Evolutionary conservation across 2,888 invertebrate species (phyloP).

Genomic region (Troglohyphantes excavatus): DNA sequence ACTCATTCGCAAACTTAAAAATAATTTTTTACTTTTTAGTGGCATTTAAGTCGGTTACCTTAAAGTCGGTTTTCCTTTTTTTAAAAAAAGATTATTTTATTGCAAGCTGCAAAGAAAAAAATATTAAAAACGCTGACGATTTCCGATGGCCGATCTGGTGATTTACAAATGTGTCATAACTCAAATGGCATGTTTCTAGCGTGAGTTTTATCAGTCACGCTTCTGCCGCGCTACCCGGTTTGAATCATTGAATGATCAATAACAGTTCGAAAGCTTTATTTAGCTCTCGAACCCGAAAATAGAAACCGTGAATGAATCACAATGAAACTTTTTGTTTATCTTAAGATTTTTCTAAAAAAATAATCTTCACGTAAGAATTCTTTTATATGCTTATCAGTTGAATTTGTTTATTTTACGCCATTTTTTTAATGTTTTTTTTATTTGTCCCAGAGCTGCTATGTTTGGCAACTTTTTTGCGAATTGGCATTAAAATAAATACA

Average conservation of each 20-base stretch:
- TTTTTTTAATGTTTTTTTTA: background rate
- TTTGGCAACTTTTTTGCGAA: no score
- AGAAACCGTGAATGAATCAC: constrained; percentile 41
- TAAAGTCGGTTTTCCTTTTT: no score
- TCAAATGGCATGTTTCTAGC: background rate
- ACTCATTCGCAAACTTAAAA: no score
- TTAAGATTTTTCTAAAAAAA: background rate
- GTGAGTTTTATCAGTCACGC: constrained; percentile 6
- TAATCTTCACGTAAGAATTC: background rate
- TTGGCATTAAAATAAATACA: no score
- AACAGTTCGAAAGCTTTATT: background rate
- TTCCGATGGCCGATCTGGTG: background rate
- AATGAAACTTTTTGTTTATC: background rate
- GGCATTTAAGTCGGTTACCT: no score
- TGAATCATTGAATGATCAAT: background rate
- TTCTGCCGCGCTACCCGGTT: background rate
- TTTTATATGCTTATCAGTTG: background rate
- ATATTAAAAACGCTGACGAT: no score
- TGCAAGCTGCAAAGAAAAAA: no score
- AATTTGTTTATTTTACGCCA: background rate
- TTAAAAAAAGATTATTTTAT: no score
- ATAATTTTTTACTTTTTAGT: no score
- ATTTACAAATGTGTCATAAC: background rate
- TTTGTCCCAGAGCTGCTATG: no score
- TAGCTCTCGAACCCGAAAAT: background rate